Evolutionary conservation across 2,113 vertebrate genomes (phyloP).

Genomic region (Sphyrna mokarran): DNA sequence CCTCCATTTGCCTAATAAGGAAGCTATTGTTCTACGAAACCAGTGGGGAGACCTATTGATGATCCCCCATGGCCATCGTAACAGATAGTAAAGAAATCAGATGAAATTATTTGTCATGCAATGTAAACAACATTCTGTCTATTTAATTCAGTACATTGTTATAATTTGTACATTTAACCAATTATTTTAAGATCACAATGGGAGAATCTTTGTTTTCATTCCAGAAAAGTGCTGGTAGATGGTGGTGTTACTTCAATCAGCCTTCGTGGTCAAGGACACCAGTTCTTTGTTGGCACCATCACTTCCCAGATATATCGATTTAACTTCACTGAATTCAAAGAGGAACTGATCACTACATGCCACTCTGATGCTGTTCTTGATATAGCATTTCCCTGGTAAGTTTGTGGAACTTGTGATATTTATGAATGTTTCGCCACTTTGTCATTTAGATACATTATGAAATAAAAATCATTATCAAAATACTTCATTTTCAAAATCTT

Average conservation of each 20-base stretch:
- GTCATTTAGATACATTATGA: not conserved
- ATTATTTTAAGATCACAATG: conserved; percentile 3
- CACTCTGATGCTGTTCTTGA: conserved; percentile 66
- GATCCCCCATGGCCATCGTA: too few relatives aligned
- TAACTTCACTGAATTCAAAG: conserved; percentile 61
- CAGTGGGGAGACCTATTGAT: too few relatives aligned
- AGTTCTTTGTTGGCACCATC: conserved; percentile 72
- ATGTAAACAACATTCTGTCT: not conserved
- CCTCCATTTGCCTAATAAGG: too few relatives aligned
- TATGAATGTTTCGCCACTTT: not conserved
- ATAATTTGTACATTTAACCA: not conserved
- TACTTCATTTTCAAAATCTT: not conserved
- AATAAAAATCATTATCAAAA: not conserved
- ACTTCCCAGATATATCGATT: conserved; percentile 66
- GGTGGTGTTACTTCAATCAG: conserved; percentile 72
- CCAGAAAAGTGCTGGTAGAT: conserved; percentile 67
- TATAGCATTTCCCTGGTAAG: conserved; percentile 70
- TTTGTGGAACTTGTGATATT: conserved; percentile 39
- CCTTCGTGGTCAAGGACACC: conserved; percentile 61
- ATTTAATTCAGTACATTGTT: not conserved
- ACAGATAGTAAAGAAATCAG: not conserved
- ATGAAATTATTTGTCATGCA: not conserved
- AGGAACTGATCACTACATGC: conserved; percentile 65
- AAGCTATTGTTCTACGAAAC: too few relatives aligned
- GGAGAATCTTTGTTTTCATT: conserved; percentile 39